Base-by-base conservation (phyloP, 2,113 vertebrate genomes). In the Monarcha castaneiventris region DNA sequence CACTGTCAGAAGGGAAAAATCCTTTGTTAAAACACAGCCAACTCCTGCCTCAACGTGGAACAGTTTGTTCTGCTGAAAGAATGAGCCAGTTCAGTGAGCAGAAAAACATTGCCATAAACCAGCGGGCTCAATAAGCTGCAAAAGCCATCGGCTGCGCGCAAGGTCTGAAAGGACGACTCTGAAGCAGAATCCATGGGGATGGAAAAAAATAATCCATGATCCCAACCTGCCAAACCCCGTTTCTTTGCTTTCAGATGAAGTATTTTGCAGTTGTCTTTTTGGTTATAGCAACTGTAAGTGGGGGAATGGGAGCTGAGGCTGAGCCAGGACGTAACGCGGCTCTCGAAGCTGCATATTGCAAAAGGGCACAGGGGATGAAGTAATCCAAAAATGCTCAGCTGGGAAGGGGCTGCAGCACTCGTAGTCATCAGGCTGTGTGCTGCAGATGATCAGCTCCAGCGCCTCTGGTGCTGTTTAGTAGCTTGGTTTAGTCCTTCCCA, bases 21-120 rank as follows among this genome's bases (percentile, higher is more conserved):
- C 98, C 97, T 98, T 98, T 98, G 97, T 98, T 98, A 98, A 98
- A 98, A 98, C 96, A 94, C 96, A 98, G 98, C 98, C 98, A 98
- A 97, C 96, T 98, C 97, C 97, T 98, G 97, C 97, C 97, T 98
- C 96, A 97, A 95, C 64, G 95, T 95, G 97, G 98, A 98, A 98
- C 98, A 98, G 98, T 98, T 98, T 98, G 98, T 98, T 98, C 98
- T 98, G 94, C 94, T 97, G 61, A 97, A 98, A 97, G 98, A 98
- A 98, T 95, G 97, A 98, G 97, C 98, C 98, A 98, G 97, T 98
- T 98, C 98, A 98, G 96, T 98, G 97, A 98, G 97, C 98, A 98
- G 97, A 97, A 97, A 98, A 98, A 98, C 97, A 98, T 95, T 97
- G 97, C 97, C 91, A 95, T 97, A 97, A 98, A 98, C 96, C 96